Base-by-base conservation (phyloP, 2,113 vertebrate genomes). In the Albula goreensis region DNA sequence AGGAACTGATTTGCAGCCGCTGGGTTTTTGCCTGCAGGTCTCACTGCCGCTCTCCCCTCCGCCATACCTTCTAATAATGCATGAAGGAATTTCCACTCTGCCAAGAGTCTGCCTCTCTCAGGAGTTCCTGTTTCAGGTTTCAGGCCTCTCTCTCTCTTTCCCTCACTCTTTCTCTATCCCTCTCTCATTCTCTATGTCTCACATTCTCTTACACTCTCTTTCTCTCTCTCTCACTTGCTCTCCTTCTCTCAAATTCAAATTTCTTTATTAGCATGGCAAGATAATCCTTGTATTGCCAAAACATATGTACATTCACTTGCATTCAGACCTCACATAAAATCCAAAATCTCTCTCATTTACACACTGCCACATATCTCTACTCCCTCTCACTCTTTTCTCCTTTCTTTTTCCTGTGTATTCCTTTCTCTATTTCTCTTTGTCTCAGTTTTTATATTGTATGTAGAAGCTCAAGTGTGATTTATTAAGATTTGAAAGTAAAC, bases 31-130 rank as follows among this genome's bases (percentile, higher is more conserved):
- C 53, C 31, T 57, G 48, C 25, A 13, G 41, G 74, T 51, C 70
- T 0, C 17, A n/a, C 48, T 85, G 70, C 50, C 22, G 19, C 57
- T 56, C 57, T 22, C 51, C 57, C 60, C 31, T 50, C 78, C 70
- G 56, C 50, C 82, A 52, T 48, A 51, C 56, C 81, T 81, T 51
- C 80, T 84, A 86, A 88, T 85, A 81, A 88, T 51, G 15, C 78
- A 48, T 85, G 80, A 86, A 90, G 85, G 85, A 91, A 90, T 88
- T 86, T 89, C 82, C 88, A 90, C 88, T 85, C 78, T 17, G 52
- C 11, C n/a, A 60, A 77, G 66, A 41, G 80, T 85, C 84, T 53
- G 25, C 82, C 79, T 85, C 78, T 83, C 79, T 56, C 51, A n/a
- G 12, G 9, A 53, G 63, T 81, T 86, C 74, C 50, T 84, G 85